phyloP scores from a whole-genome alignment of 2,797 vertebrate genomes.

The Diplodus sargus region DNA sequence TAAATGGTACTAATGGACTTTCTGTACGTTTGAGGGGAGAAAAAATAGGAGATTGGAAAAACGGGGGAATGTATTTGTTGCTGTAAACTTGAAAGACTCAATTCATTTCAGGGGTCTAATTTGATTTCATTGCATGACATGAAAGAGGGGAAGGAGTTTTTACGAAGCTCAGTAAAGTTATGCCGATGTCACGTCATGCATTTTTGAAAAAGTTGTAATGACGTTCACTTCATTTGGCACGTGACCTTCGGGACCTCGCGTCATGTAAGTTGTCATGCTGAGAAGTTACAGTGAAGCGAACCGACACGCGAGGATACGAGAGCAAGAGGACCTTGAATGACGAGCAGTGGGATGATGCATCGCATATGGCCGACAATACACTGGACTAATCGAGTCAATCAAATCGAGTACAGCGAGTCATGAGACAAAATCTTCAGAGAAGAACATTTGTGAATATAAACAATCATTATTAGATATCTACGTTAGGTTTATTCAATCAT shows the following conservation, averaged over 20 bases:
- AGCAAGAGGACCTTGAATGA: conserved; percentile 26
- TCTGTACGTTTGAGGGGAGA: conserved; percentile 72
- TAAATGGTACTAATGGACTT: conserved; percentile 83
- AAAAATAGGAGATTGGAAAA: conserved; percentile 71
- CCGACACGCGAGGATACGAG: conserved; percentile 12
- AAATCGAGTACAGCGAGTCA: conserved; percentile 1
- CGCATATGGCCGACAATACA: background rate
- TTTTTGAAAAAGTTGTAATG: conserved; percentile 58
- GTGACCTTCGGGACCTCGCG: background rate
- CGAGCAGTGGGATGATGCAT: conserved; percentile 4
- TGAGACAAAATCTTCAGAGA: background rate
- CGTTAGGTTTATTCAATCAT: background rate
- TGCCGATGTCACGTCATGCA: conserved; percentile 44
- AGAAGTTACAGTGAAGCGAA: conserved; percentile 11
- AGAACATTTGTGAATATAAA: background rate
- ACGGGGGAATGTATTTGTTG: conserved; percentile 74
- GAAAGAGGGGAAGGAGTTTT: conserved; percentile 62
- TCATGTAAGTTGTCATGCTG: conserved; percentile 2
- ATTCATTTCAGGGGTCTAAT: conserved; percentile 75
- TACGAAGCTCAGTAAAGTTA: conserved; percentile 63
- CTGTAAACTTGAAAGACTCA: conserved; percentile 76
- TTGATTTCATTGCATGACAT: conserved; percentile 67
- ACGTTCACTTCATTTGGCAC: conserved; percentile 21
- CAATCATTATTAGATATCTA: background rate
- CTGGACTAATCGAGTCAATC: background rate